Evolutionary conservation across 2,888 invertebrate species (phyloP), one percentile per base, ranked within the genome.

Genomic region (Drosophila meridiana): DNA sequence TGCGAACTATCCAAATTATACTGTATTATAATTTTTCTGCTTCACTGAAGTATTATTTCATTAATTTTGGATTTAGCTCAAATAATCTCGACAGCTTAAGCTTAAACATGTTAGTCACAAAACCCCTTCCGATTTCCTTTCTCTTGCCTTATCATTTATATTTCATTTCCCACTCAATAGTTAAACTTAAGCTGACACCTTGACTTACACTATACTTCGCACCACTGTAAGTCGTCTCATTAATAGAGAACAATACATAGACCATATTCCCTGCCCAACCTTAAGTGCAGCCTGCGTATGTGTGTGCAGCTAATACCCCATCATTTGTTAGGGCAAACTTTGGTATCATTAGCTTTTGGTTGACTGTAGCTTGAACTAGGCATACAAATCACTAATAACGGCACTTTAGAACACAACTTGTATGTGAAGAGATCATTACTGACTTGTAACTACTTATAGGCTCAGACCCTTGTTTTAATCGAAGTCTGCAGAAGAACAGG

Each of bases 301-400:
- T 34, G 63, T 76, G 63, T 76, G 75, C 56, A 48, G 69, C 69
- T 84, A 77, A 85, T 74, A 80, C 74, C 72, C 60, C 32, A 71
- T 66, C 59, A 76, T 82, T 88, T 80, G 69, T 69, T 47, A 7
- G 11, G 61, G 48, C 63, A 63, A 76, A 63, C 55, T 63, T 47
- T 14, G 43, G 48, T 70, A 45, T 56, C 8, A 52, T 50, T 36
- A 30, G 68, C 65, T 52, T 60, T 63, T n/a, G 34, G 30, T 20
- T 20, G 60, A 57, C 43, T 47, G 26, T 42, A 4, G 32, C 13
- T 45, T 32, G 30, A 38, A 60, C 58, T 28, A 50, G 14, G 53
- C 65, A 38, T 20, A 56, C n/a, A 20, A 42, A 36, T 38, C n/a
- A 40, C 20, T 53, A 53, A 56, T 40, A 38, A 45, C 36, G 52